Conservation (phyloP, 2,888 invertebrate species). For the Trichacis sp. region DNA sequence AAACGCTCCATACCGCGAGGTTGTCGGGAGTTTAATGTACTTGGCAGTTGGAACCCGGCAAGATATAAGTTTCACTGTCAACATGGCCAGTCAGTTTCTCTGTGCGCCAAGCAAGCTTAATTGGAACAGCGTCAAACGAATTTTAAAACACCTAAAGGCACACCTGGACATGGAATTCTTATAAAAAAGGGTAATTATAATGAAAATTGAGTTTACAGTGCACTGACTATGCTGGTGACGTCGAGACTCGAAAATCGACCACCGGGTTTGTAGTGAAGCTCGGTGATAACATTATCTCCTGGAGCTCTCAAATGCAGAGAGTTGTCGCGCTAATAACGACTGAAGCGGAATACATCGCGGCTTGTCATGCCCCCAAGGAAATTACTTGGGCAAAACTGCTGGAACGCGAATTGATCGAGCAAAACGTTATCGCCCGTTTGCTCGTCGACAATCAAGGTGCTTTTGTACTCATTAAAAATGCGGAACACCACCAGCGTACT, state of each 20-base stretch:
- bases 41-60: constrained; percentile 31
- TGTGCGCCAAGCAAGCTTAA: constrained; percentile 27
- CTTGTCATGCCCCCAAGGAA: constrained; percentile 9
- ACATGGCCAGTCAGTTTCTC: constrained; percentile 22
- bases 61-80: constrained; percentile 30
- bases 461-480: constrained; percentile 17
- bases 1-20: constrained; percentile 28
- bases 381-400: constrained; percentile 3
- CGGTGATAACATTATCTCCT: constrained; percentile 24
- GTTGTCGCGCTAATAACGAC: constrained; percentile 8
- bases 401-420: background rate
- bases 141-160: constrained; percentile 36
- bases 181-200: constrained; percentile 15
- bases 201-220: constrained; percentile 32
- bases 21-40: constrained; percentile 33
- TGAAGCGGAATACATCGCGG: constrained; percentile 10
- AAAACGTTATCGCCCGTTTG: background rate
- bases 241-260: constrained; percentile 42
- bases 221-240: constrained; percentile 38
- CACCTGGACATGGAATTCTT: constrained; percentile 2
- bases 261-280: constrained; percentile 32
- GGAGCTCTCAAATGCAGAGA: constrained; percentile 20
- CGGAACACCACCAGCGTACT: constrained; percentile 13
- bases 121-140: constrained; percentile 31
- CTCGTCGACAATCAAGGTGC: constrained; percentile 23